Evolutionary conservation across 2,888 invertebrate genomes (phyloP).

Genomic region (Chrysolina haemoptera): DNA sequence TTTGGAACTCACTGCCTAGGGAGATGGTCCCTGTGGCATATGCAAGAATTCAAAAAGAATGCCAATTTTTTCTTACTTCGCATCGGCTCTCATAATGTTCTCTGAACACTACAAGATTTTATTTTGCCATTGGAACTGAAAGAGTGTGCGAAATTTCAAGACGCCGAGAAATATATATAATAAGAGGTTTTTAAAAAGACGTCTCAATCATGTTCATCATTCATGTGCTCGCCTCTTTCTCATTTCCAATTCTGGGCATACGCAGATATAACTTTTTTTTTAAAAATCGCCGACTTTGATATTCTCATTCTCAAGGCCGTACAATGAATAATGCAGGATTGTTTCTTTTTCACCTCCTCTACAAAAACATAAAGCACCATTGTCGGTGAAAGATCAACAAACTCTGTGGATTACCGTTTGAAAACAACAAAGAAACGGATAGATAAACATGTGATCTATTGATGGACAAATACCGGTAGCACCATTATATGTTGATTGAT

Average conservation of each 20-base stretch:
- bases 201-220: neutral
- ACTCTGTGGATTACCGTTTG: conserved; percentile 15
- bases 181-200: neutral
- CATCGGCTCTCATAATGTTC: too few relatives aligned
- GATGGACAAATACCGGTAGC: conserved; percentile 9
- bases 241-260: conserved; percentile 5
- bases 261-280: conserved; percentile 10
- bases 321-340: conserved; percentile 16
- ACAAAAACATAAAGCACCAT: conserved; percentile 23
- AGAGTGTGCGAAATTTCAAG: neutral
- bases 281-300: conserved; percentile 10
- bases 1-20: too few relatives aligned
- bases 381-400: conserved; percentile 21
- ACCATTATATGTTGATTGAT: conserved; percentile 9
- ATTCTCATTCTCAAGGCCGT: conserved; percentile 9
- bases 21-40: too few relatives aligned
- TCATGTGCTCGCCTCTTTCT: neutral
- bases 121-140: too few relatives aligned
- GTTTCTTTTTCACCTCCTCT: neutral
- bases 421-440: conserved; percentile 15
- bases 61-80: conserved; percentile 30
- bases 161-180: neutral
- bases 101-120: conserved; percentile 23
- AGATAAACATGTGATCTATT: conserved; percentile 16
- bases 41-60: conserved; percentile 36